Evolutionary conservation across 2,113 vertebrate species (phyloP).

Genomic region (Cyphomyrus plagiostoma): DNA sequence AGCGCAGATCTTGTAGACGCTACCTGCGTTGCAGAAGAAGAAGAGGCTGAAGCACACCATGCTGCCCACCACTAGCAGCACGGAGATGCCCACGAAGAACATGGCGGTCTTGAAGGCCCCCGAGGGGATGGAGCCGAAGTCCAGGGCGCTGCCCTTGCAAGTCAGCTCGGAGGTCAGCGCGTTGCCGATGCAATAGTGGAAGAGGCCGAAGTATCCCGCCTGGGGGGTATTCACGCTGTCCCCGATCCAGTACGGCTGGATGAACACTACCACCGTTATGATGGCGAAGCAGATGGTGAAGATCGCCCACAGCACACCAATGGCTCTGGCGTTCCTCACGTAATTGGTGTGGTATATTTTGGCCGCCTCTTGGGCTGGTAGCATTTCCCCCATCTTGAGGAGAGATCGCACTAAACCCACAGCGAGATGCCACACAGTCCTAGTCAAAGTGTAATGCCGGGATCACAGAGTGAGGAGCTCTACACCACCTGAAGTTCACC

Average conservation of each 20-base stretch:
- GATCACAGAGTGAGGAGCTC: background rate
- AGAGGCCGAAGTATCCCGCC: slow-evolving; percentile 94
- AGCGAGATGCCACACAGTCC: background rate
- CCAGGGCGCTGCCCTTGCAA: slow-evolving; percentile 89
- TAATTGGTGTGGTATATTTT: slow-evolving; percentile 97
- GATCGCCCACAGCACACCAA: slow-evolving; percentile 89
- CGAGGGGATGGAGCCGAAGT: slow-evolving; percentile 91
- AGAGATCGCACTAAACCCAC: background rate
- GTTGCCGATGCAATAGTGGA: slow-evolving; percentile 94
- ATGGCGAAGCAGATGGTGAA: slow-evolving; percentile 93
- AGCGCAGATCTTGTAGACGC: slow-evolving; percentile 93
- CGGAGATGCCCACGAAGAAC: slow-evolving; percentile 92
- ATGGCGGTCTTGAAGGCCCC: slow-evolving; percentile 95
- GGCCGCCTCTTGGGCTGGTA: slow-evolving; percentile 88
- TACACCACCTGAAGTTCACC: background rate
- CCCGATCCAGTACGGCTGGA: slow-evolving; percentile 98
- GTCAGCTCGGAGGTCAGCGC: slow-evolving; percentile 89
- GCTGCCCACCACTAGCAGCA: slow-evolving; percentile 86
- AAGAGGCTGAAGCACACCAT: slow-evolving; percentile 93
- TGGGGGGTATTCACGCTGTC: slow-evolving; percentile 93
- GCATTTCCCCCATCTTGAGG: slow-evolving; percentile 64
- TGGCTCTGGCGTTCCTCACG: slow-evolving; percentile 82
- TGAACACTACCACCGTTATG: slow-evolving; percentile 88
- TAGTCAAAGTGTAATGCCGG: background rate
- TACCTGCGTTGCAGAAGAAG: slow-evolving; percentile 92